A percentile compares a stretch with the other conserved stretches of the same genome.
Conservation (phyloP, 2,888 invertebrate species). For the Harmothoe impar region DNA sequence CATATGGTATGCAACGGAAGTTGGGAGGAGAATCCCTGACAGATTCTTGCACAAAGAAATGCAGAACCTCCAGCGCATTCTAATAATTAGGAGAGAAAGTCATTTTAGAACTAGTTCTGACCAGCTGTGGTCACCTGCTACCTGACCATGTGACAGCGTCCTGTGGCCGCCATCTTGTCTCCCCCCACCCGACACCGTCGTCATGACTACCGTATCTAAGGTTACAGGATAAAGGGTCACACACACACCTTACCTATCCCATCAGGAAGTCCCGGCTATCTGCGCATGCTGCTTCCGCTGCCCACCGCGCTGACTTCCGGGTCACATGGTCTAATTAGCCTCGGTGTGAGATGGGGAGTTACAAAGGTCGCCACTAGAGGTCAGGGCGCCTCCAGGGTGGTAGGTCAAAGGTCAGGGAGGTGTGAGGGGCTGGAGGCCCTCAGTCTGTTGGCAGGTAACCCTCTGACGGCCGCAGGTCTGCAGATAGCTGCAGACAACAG, state of each 20-base stretch:
- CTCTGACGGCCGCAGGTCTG: too few relatives aligned
- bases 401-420: constrained; percentile 12
- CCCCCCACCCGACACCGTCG: not conserved
- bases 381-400: not conserved
- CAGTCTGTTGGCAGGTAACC: not conserved
- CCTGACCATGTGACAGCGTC: too few relatives aligned
- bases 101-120: too few relatives aligned
- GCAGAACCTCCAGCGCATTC: too few relatives aligned
- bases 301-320: not conserved
- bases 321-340: constrained; percentile 52
- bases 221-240: not conserved
- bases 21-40: too few relatives aligned
- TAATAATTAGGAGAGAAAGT: too few relatives aligned
- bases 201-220: constrained; percentile 30
- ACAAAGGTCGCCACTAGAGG: constrained; percentile 37
- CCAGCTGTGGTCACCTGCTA: too few relatives aligned
- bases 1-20: too few relatives aligned
- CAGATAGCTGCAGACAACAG: too few relatives aligned
- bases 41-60: too few relatives aligned
- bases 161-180: not conserved
- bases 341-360: not conserved
- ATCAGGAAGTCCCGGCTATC: not conserved
- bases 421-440: not conserved
- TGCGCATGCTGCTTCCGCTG: not conserved
- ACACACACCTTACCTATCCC: not conserved